Evolutionary conservation across 2,797 vertebrate genomes (phyloP).

Genomic region (Rhinophrynus dorsalis): DNA sequence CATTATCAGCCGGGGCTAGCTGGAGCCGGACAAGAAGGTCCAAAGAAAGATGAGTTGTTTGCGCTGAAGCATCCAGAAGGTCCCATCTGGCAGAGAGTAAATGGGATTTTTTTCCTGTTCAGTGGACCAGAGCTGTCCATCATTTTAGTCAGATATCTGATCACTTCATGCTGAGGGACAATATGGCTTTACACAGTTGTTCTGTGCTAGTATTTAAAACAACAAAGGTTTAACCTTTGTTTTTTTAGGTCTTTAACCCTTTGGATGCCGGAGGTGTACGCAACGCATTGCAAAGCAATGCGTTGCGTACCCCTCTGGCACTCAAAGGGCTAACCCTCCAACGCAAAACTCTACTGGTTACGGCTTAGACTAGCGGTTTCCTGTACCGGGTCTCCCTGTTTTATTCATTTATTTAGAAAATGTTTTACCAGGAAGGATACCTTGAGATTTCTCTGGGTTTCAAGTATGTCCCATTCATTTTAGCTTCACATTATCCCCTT

Average conservation of each 20-base stretch:
- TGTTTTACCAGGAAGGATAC: no score
- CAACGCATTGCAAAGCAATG: no score
- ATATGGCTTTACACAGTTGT: conserved; percentile 71
- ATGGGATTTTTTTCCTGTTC: conserved; percentile 80
- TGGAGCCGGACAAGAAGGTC: conserved; percentile 80
- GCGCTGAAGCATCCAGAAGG: conserved; percentile 81
- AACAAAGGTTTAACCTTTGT: conserved; percentile 41
- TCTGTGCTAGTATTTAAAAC: conserved; percentile 62
- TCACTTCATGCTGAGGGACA: conserved; percentile 76
- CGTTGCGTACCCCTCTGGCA: no score
- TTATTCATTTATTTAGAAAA: no score
- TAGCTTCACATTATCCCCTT: no score
- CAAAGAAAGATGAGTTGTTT: conserved; percentile 88
- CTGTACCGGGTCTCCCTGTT: neutral
- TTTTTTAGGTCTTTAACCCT: conserved; percentile 52
- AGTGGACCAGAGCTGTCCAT: conserved; percentile 77
- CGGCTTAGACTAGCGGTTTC: neutral
- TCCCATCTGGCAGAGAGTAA: conserved; percentile 86
- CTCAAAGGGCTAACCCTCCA: no score
- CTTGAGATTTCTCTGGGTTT: no score
- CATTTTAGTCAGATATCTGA: conserved; percentile 77
- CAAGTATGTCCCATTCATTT: no score
- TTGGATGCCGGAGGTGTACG: no score
- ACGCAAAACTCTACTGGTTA: neutral
- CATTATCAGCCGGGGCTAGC: conserved; percentile 80